These are phyloP conservation scores for Sthenelais limicola DNA, from an alignment of 2,888 invertebrate genomes.

Conservation along the genomic window DNA sequence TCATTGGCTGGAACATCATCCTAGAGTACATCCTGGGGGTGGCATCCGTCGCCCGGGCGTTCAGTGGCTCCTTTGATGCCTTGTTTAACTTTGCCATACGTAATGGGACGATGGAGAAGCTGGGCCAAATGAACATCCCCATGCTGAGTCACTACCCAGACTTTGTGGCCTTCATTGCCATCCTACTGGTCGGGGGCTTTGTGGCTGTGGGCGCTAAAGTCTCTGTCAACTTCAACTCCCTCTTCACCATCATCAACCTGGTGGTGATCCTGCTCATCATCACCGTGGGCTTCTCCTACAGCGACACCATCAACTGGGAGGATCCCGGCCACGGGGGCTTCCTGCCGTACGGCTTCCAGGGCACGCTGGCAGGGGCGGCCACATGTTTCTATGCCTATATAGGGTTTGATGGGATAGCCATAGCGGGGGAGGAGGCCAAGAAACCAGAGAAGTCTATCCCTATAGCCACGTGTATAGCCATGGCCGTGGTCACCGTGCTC, in stretches of 20 bases:
- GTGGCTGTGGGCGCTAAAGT: conserved; percentile 66
- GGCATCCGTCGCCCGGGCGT: conserved; percentile 72
- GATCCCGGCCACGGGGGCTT: conserved; percentile 64
- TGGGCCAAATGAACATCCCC: conserved; percentile 55
- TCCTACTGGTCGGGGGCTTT: conserved; percentile 69
- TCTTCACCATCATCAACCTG: conserved; percentile 67
- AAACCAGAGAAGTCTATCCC: conserved; percentile 70
- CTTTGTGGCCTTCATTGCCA: conserved; percentile 67
- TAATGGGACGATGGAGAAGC: conserved; percentile 52
- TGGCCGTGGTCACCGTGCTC: conserved; percentile 63
- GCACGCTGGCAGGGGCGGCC: conserved; percentile 71
- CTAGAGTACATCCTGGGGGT: conserved; percentile 73
- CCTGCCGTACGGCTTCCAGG: conserved; percentile 62
- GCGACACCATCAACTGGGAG: conserved; percentile 86
- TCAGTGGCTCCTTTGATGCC: conserved; percentile 67
- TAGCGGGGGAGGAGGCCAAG: conserved; percentile 72
- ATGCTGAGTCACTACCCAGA: conserved; percentile 66
- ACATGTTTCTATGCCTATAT: conserved; percentile 73
- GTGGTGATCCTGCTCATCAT: conserved; percentile 69
- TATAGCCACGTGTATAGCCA: conserved; percentile 64
- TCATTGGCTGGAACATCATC: conserved; percentile 93
- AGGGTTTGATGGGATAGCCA: conserved; percentile 71
- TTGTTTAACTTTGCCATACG: conserved; percentile 61
- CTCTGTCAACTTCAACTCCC: conserved; percentile 70
- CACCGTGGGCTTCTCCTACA: conserved; percentile 84